Evolutionary conservation across 2,797 vertebrate species (phyloP).

Genomic region (Propithecus perrieri): DNA sequence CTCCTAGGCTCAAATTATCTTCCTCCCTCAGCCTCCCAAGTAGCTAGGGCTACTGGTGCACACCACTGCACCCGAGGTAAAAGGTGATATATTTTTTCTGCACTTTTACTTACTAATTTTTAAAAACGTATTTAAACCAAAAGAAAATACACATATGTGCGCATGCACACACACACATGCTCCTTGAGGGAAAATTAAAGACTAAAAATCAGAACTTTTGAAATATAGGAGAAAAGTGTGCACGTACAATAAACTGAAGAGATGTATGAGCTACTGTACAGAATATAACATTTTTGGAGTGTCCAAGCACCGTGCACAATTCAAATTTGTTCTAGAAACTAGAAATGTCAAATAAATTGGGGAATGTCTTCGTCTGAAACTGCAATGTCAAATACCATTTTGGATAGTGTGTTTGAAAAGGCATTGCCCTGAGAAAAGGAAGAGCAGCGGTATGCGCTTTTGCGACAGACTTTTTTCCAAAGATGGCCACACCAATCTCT

Average conservation of each 20-base stretch:
- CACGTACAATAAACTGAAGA: neutral
- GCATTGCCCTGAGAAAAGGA: neutral
- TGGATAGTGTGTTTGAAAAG: neutral
- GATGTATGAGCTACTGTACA: neutral
- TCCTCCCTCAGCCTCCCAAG: neutral
- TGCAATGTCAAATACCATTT: neutral
- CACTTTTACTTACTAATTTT: neutral
- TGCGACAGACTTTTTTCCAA: neutral
- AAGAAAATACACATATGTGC: neutral
- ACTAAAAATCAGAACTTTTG: constrained; percentile 16
- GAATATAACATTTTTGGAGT: neutral
- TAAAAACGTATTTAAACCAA: neutral
- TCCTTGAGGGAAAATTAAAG: neutral
- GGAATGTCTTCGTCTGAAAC: neutral
- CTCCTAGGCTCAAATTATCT: neutral
- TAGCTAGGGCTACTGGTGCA: neutral
- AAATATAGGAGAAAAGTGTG: neutral
- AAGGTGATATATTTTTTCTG: neutral
- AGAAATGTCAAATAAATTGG: neutral
- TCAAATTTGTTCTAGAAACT: neutral
- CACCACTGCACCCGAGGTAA: neutral
- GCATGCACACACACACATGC: neutral
- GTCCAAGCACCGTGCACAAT: neutral
- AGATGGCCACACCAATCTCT: neutral
- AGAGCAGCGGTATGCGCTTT: neutral